phyloP scores from a whole-genome alignment of 2,888 invertebrate genomes.

The Eremobia ochroleuca region DNA sequence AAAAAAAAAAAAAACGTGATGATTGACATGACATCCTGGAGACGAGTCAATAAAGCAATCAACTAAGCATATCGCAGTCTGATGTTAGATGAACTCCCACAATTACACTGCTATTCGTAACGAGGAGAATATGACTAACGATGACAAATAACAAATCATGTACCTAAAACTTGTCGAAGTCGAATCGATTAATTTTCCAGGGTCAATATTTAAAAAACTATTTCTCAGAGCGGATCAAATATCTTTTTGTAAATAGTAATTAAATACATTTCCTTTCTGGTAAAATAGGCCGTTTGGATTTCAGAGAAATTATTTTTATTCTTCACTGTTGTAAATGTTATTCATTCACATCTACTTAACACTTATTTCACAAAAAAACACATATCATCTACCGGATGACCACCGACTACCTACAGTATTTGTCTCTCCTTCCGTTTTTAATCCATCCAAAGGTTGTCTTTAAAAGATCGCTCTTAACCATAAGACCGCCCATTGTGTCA shows the following conservation, averaged over 20 bases:
- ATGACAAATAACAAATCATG: not conserved
- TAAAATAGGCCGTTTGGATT: not conserved
- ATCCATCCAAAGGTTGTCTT: no score
- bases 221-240: not conserved
- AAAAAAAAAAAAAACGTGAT: no score
- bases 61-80: not conserved
- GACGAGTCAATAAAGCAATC: not conserved
- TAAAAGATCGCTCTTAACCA: no score
- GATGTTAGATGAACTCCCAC: no score
- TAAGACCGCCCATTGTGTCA: no score
- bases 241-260: not conserved
- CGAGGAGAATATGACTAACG: not conserved
- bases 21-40: no score
- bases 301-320: not conserved
- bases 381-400: not conserved
- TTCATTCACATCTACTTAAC: not conserved
- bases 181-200: not conserved
- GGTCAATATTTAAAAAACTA: not conserved
- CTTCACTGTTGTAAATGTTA: not conserved
- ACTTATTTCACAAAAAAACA: not conserved
- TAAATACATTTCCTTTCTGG: not conserved
- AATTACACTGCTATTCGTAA: no score
- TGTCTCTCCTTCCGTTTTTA: no score
- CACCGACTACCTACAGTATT: no score
- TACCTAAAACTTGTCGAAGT: not conserved